A percentile compares a stretch with the other conserved stretches of the same genome.
Conservation (phyloP, 1,140 invertebrate genomes). For the Epicauta chinensis region DNA sequence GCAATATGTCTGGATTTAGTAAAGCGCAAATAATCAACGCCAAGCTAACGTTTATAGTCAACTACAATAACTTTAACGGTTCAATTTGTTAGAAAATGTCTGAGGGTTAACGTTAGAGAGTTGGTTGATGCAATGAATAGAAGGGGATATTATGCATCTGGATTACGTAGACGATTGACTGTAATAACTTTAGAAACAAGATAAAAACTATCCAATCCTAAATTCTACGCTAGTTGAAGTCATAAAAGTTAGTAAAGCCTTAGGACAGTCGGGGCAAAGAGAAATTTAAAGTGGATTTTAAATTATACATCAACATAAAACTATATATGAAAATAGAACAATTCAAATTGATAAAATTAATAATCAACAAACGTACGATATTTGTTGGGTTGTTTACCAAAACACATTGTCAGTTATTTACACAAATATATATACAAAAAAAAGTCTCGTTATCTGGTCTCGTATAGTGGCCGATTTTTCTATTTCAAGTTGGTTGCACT, state of each 20-base stretch:
- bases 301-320: too few species aligned
- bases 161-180: neutral
- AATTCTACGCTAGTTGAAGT: neutral
- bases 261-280: too few species aligned
- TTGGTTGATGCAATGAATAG: neutral
- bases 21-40: slow-evolving; percentile 26
- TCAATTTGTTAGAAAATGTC: slow-evolving; percentile 20
- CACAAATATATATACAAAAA: too few species aligned
- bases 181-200: neutral
- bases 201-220: neutral
- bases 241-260: neutral
- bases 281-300: too few species aligned
- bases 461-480: neutral
- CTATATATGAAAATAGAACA: too few species aligned
- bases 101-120: neutral
- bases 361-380: too few species aligned
- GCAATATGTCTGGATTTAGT: slow-evolving; percentile 23
- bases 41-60: slow-evolving; percentile 24
- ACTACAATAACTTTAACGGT: slow-evolving; percentile 24
- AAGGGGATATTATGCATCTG: neutral
- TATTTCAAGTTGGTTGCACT: slow-evolving; percentile 3
- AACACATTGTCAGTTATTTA: too few species aligned
- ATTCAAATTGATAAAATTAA: too few species aligned
- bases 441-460: too few species aligned
- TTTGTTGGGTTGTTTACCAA: too few species aligned